Evolutionary conservation across 2,888 invertebrate genomes (phyloP), one percentile per base, ranked within the genome.

Genomic region (Drosophila subquinaria): DNA sequence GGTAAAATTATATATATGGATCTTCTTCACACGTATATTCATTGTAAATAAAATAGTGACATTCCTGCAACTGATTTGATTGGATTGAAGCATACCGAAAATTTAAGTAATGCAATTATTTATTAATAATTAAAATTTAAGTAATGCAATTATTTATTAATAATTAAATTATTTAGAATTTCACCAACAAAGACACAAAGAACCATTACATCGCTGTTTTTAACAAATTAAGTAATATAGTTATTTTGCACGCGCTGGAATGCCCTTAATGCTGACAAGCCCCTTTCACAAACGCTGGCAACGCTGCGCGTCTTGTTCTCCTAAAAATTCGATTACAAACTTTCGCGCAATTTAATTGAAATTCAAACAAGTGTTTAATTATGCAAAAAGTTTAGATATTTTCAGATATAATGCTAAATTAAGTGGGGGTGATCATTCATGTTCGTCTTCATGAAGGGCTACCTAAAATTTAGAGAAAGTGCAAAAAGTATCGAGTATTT

Each of bases 201-300:
- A 40, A n/a, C 38, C 17, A 17, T 10, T 10, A 0, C 1, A 10
- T 42, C 10, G 40, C 13, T 48, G 17, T 52, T 23, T 15, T 5
- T 33, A 17, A 42, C 6, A 33, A 55, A 55, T 17, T 33, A 6
- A 23, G 27, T 5, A n/a, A 38, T 5, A 20, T 35, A 33, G 6
- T 15, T 27, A 11, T 2, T 42, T 1, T 45, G n/a, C 4, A 8
- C 4, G 1, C 23, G 11, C 56, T 45, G 51, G 51, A 51, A 2
- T 13, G 11, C 10, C 60, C 30, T n/a, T 20, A 40, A 50, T 50
- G 33, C 23, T 20, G 40, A 40, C 42, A 42, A 51, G 51, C 40
- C 40, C 42, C 51, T 35, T 15, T 3, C 5, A 10, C 11, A 13
- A 36, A 36, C 10, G 11, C 47, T 76, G 77, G 73, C 59, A 77